Evolutionary conservation across 2,113 vertebrate species (phyloP).

Genomic region (Chloropsis cyanopogon): DNA sequence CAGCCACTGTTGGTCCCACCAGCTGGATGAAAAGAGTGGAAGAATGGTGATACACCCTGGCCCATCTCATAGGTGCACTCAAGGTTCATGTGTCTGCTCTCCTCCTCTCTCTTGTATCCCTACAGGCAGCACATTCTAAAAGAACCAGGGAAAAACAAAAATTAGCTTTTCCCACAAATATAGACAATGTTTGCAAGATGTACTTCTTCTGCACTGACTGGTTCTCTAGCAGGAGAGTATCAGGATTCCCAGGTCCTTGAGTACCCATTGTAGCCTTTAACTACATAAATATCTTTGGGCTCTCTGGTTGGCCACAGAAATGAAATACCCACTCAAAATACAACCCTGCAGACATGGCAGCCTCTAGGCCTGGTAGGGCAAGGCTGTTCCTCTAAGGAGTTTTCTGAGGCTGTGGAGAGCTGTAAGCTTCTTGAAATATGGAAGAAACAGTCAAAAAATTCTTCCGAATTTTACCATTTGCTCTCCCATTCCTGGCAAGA

Average conservation of each 20-base stretch:
- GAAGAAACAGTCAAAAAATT: not conserved
- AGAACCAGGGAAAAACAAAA: not conserved
- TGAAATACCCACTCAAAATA: not conserved
- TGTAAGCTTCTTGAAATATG: not conserved
- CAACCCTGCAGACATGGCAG: not conserved
- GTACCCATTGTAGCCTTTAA: not conserved
- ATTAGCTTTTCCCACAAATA: not conserved
- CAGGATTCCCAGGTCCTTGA: not conserved
- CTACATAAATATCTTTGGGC: not conserved
- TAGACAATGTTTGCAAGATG: not conserved
- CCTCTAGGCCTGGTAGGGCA: not conserved
- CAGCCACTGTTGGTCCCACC: not conserved
- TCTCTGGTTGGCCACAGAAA: not conserved
- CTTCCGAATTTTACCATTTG: not conserved
- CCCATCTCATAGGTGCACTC: not conserved
- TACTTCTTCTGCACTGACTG: not conserved
- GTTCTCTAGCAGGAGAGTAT: not conserved
- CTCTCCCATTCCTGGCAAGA: not conserved
- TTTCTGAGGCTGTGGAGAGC: not conserved
- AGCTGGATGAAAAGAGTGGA: not conserved
- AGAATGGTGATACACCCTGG: not conserved
- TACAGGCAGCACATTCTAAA: not conserved
- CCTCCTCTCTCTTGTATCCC: not conserved
- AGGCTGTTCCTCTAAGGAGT: not conserved
- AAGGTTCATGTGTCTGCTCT: not conserved